Base-by-base conservation (phyloP, 2,888 invertebrate genomes). In the Hypena proboscidalis region DNA sequence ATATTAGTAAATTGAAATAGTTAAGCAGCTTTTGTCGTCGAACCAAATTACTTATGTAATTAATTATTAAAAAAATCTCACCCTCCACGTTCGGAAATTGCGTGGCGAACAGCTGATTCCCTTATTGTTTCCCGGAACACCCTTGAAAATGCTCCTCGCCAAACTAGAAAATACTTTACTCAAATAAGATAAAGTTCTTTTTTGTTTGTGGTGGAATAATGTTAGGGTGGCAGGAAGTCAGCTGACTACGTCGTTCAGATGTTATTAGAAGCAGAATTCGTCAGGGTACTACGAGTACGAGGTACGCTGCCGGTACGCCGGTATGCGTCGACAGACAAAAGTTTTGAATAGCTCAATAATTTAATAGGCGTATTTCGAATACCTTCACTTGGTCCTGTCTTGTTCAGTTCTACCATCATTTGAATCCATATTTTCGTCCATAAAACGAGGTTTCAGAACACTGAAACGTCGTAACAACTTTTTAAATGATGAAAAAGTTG, bases 91-190 rank as follows among this genome's bases (percentile, higher is more conserved):
- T 51, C 36, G 8, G 23, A 48, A 50, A 57, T 59, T 65, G 61
- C 54, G 45, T 52, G 27, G 54, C 44, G 49, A 67, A 66, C 67
- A 67, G 67, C 67, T 67, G 67, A 67, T 67, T 66, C 53, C 50
- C 43, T 44, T 44, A 62, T 59, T 64, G 56, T 64, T 64, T 48
- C 50, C 15, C 14, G 17, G 13, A 42, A 41, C 56, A 44, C 60
- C 57, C 60, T 60, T 51, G 39, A 50, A 9, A 25, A 32, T n/a
- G 13, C 7, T 8, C n/a, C 6, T 3, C 17, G 20, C 4, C 0
- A 3, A 25, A 38, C 0, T 0, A n/a, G 5, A 49, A 30, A 35
- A 6, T 21, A 14, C 43, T 13, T 17, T 56, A 41, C 8, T 0
- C 0, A 0, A 0, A 6, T 0, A 10, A 0, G 0, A 8, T 17